Evolutionary conservation across 2,797 vertebrate species (phyloP), one percentile per base, ranked within the genome.

Genomic region (Enteromius argenteus): DNA sequence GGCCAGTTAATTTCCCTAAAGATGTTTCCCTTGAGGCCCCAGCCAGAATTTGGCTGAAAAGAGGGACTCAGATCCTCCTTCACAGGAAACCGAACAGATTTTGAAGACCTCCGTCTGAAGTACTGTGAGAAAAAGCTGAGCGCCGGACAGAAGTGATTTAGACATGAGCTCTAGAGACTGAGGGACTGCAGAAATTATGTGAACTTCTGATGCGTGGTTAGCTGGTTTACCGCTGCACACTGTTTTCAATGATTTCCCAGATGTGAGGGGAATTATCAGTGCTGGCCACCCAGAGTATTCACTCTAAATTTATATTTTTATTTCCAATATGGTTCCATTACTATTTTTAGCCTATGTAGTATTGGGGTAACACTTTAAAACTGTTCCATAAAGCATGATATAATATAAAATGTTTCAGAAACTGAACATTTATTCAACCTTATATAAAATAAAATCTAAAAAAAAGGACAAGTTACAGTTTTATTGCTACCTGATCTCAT

Each of bases 61-160:
- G 13, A 60, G 19, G 21, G 51, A 15, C 68, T 44, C 53, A 0
- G 32, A 56, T 19, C n/a, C 74, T 58, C 67, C 23, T 62, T 64
- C 3, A 37, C 21, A 82, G 80, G 37, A 74, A 75, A 60, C 15
- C 30, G 14, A 66, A 66, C 23, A 49, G 66, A 23, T 44, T 77
- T 75, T 37, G 66, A 44, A 19, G 35, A 67, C n/a, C 35, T 53
- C 30, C 2, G 27, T 78, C 37, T 81, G 39, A 79, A 58, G 58
- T 85, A 39, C 72, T 81, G 73, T 84, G 81, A 87, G 85, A 87
- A 87, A 87, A 68, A 69, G 27, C 37, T 76, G 27, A 83, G 77
- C 13, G 62, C 30, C 51, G 58, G 58, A 64, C 58, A 17, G 11
- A 42, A 62, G 35, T 64, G 19, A 74, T 86, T 83, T 80, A 49